Percentiles rank a stretch among this genome's conserved stretches.
These are phyloP conservation scores for Eupithecia subumbrata DNA, from an alignment of 2,888 invertebrate genomes.

Conservation along the genomic window DNA sequence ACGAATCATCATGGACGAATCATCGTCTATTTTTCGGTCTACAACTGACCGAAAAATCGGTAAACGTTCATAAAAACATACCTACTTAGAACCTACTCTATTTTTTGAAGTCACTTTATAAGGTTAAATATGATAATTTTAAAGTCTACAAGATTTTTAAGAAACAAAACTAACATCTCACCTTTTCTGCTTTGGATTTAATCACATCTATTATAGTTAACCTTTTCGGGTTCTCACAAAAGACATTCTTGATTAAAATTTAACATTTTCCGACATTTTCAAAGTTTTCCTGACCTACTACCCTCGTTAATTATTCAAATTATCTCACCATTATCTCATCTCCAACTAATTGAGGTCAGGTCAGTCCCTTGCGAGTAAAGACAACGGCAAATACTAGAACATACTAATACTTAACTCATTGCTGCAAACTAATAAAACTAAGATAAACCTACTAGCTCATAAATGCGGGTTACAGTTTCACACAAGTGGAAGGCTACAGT, in stretches of 20 bases:
- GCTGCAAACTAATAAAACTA: conserved; percentile 28
- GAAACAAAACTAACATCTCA: too few species aligned
- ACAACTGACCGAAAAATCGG: too few species aligned
- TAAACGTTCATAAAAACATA: too few species aligned
- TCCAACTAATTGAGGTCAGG: conserved; percentile 10
- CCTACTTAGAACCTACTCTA: too few species aligned
- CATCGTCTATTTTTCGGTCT: too few species aligned
- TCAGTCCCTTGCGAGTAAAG: conserved; percentile 21
- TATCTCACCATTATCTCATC: conserved; percentile 15
- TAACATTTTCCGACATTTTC: not conserved
- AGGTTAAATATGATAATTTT: too few species aligned
- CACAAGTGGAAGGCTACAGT: conserved; percentile 2
- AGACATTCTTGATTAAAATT: not conserved
- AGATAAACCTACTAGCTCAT: conserved; percentile 23
- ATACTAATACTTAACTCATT: conserved; percentile 23
- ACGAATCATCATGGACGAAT: too few species aligned
- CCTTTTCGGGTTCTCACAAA: not conserved
- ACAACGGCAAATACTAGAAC: conserved; percentile 11
- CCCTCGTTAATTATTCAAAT: conserved; percentile 8
- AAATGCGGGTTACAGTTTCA: conserved; percentile 11
- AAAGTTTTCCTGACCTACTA: conserved; percentile 3
- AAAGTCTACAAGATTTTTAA: not conserved
- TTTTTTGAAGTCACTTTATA: too few species aligned
- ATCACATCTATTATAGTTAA: not conserved
- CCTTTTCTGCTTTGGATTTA: not conserved